Base-by-base conservation (phyloP, 2,888 invertebrate species). In the Euzophera pinguis region DNA sequence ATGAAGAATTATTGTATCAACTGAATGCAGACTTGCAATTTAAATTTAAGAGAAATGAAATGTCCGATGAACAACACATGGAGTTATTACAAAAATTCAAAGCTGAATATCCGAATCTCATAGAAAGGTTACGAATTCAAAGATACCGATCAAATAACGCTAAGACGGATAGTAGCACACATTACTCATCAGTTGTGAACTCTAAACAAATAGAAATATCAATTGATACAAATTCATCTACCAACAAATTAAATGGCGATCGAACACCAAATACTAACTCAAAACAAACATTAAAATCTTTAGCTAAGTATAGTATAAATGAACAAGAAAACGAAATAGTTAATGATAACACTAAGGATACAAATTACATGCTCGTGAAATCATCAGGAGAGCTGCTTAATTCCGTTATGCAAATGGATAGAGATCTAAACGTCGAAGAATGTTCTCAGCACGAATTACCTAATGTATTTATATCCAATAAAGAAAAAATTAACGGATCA, bases 11-110 rank as follows among this genome's bases (percentile, higher is more conserved):
- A 5, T 56, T 91, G 29, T 90, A 90, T 56, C 69, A 79, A 52
- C 59, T 91, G 0, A 78, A 85, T 57, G 78, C 85, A 42, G 74
- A 81, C 34, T 61, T 90, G 47, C 71, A 65, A 60, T 63, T 78
- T 53, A 79, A 78, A 65, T 64, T 54, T 12, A 71, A 84, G 55
- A 81, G 71, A 61, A 62, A 71, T 7, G 55, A 56, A 8, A 63
- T 73, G 10, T 53, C 64, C 1, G 65, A 73, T 29, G 71, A 67
- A 50, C 34, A 35, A 9, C 52, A 47, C 10, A 58, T 67, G 51
- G 56, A 63, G 47, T 64, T 84, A 1, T 22, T 90, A 17, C 61
- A 63, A 22, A 71, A 73, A 53, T 90, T 90, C 38, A 88, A 78
- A 74, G 61, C 55, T 34, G 66, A 76, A 0, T 64, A 90, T 61